A percentile compares a stretch with the other conserved stretches of the same genome.
Evolutionary conservation across 35 echinoderm and acorn worm species (phyloP).

Genomic region (Lytechinus pictus): DNA sequence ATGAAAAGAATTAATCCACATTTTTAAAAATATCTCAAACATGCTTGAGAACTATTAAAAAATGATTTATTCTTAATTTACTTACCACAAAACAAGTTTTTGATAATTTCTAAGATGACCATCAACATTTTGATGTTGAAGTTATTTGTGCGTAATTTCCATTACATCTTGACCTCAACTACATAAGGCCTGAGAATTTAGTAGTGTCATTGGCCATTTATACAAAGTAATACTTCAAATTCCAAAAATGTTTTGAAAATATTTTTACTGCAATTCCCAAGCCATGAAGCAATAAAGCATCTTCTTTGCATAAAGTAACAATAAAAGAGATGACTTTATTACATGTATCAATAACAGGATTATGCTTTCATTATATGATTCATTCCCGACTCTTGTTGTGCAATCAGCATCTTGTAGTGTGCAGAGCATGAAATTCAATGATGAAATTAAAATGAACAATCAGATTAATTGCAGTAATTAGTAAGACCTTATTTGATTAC

Average conservation of each 20-base stretch:
- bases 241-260: neutral
- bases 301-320: neutral
- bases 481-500: conserved; percentile 45
- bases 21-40: no score
- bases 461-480: conserved; percentile 47
- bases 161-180: no score
- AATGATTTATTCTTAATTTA: no score
- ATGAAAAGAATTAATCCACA: no score
- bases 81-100: no score
- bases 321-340: neutral
- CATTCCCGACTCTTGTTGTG: neutral
- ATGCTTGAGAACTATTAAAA: no score
- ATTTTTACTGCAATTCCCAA: neutral
- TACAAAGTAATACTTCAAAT: neutral
- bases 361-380: conserved; percentile 22
- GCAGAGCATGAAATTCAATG: conserved; percentile 30
- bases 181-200: no score
- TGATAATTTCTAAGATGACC: no score
- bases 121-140: no score
- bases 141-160: no score
- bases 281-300: neutral
- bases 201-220: no score
- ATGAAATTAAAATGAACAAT: conserved; percentile 51
- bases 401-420: neutral
- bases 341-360: conserved; percentile 3